Evolutionary conservation across 1,140 invertebrate species (phyloP).

Genomic region (Calosoma granatense): DNA sequence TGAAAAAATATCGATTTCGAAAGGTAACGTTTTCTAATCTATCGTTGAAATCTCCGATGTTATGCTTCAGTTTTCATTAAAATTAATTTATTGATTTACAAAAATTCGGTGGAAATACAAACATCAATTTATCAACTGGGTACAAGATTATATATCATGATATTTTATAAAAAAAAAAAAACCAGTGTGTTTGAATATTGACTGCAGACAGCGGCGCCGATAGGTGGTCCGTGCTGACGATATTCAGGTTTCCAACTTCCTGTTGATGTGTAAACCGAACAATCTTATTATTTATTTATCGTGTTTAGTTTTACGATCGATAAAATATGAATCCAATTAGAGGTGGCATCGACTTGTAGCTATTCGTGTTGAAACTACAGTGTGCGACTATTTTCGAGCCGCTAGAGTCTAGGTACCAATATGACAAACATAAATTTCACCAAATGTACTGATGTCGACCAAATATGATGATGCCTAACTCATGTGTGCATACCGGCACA

Average conservation of each 20-base stretch:
- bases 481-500: too few species aligned
- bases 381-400: not conserved
- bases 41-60: not conserved
- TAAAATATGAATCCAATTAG: constrained; percentile 7
- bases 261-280: not conserved
- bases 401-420: not conserved
- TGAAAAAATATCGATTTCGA: too few species aligned
- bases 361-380: not conserved
- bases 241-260: not conserved
- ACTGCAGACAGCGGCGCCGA: not conserved
- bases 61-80: not conserved
- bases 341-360: not conserved
- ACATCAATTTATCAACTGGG: not conserved
- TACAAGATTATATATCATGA: not conserved
- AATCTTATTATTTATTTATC: constrained; percentile 3
- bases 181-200: not conserved
- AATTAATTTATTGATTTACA: not conserved
- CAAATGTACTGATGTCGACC: not conserved
- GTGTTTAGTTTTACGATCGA: constrained; percentile 5
- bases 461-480: not conserved
- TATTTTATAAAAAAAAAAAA: not conserved
- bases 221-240: not conserved
- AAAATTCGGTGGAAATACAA: too few species aligned
- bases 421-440: not conserved
- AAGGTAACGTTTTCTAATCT: not conserved